Conservation (phyloP, 2,113 vertebrate genomes). For the Penelope pileata region DNA sequence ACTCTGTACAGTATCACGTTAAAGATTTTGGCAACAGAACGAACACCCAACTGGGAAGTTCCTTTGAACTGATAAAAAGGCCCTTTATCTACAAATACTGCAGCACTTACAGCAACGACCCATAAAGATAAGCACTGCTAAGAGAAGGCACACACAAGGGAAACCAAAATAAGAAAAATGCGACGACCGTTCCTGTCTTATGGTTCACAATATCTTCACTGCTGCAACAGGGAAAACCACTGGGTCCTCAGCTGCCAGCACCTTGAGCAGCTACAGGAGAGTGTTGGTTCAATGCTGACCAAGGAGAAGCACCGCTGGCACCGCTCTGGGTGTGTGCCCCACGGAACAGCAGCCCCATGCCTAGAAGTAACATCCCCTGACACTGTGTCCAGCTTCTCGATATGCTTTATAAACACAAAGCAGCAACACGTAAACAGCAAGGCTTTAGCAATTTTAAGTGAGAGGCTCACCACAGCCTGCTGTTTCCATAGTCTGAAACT, state of each 20-base stretch:
- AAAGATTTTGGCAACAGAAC: neutral
- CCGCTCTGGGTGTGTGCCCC: rapidly evolving
- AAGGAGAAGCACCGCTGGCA: neutral
- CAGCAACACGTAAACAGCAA: neutral
- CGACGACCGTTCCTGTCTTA: neutral
- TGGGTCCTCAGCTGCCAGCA: neutral
- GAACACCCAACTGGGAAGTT: neutral
- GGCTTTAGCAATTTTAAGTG: neutral
- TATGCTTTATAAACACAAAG: neutral
- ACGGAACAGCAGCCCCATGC: neutral
- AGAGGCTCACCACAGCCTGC: neutral
- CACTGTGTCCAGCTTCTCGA: neutral
- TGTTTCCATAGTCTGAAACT: neutral
- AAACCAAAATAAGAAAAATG: neutral
- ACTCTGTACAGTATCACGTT: neutral
- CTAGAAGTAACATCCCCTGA: neutral
- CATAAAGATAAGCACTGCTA: neutral
- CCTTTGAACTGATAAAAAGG: neutral
- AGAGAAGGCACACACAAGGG: rapidly evolving
- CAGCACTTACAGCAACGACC: neutral
- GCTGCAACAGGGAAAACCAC: neutral
- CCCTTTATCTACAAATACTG: neutral
- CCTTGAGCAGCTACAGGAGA: neutral
- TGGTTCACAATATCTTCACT: neutral
- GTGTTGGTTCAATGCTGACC: rapidly evolving